Evolutionary conservation across 2,888 invertebrate species (phyloP).

Genomic region (Stictocephala bisonia): DNA sequence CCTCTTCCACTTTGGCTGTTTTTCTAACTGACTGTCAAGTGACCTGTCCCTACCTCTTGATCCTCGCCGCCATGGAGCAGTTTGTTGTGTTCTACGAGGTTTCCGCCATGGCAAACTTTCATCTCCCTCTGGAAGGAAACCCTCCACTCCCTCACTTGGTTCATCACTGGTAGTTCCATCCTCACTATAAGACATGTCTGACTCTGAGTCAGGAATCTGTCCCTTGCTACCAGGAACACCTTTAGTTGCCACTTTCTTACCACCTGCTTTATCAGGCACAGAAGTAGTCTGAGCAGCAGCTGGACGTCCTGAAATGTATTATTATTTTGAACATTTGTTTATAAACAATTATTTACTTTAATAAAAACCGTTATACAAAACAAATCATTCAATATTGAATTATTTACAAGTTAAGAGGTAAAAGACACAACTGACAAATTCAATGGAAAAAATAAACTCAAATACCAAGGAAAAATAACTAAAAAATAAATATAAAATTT

Average conservation of each 20-base stretch:
- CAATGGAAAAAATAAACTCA: no score
- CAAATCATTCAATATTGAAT: no score
- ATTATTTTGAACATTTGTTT: neutral
- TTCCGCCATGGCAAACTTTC: slow-evolving; percentile 66
- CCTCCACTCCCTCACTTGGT: slow-evolving; percentile 59
- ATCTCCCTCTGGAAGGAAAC: slow-evolving; percentile 68
- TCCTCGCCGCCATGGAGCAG: slow-evolving; percentile 52
- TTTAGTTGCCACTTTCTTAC: slow-evolving; percentile 51
- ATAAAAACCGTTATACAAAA: neutral
- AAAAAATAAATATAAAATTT: no score
- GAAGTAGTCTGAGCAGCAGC: slow-evolving; percentile 66
- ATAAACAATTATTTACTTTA: neutral
- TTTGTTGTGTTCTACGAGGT: slow-evolving; percentile 50
- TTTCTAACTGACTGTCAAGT: slow-evolving; percentile 52
- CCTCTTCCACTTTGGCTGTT: slow-evolving; percentile 29
- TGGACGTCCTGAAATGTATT: slow-evolving; percentile 66
- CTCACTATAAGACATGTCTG: slow-evolving; percentile 42
- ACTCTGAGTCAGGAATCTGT: slow-evolving; percentile 7
- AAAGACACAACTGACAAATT: no score
- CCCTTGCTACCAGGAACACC: slow-evolving; percentile 41
- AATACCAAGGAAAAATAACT: no score
- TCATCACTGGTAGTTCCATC: slow-evolving; percentile 43
- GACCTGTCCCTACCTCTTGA: slow-evolving; percentile 48
- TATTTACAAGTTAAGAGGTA: no score
- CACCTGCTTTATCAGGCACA: slow-evolving; percentile 64